phyloP scores from a whole-genome alignment of 2,797 vertebrate genomes.

The Chanos chanos region DNA sequence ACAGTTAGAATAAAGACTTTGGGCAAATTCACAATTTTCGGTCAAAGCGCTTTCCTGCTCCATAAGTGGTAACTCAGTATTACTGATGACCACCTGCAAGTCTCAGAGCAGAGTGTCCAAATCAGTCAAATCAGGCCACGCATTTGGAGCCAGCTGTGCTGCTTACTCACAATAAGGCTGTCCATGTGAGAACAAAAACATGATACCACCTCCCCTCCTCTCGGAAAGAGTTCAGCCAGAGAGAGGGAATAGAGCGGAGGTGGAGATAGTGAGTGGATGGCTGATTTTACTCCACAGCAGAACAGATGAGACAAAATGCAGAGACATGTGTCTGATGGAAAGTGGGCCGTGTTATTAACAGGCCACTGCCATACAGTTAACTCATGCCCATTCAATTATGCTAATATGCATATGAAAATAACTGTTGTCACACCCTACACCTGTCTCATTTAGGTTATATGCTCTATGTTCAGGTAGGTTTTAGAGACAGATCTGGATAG shows the following conservation, averaged over 20 bases:
- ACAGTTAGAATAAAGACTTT: too few species aligned
- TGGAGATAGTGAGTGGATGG: not conserved
- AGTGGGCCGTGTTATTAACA: constrained; percentile 52
- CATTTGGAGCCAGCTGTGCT: too few species aligned
- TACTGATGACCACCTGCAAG: too few species aligned
- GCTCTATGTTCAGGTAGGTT: constrained; percentile 27
- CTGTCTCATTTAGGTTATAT: constrained; percentile 55
- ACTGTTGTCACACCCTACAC: constrained; percentile 52
- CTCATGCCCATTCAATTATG: constrained; percentile 67
- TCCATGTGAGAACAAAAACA: too few species aligned
- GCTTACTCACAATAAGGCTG: too few species aligned
- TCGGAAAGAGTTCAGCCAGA: not conserved
- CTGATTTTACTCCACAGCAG: constrained; percentile 18
- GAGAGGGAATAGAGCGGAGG: not conserved
- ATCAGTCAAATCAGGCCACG: too few species aligned
- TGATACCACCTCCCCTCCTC: not conserved
- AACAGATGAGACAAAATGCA: constrained; percentile 24
- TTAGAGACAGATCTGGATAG: constrained; percentile 8
- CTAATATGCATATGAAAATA: constrained; percentile 65
- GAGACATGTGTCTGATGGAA: constrained; percentile 15
- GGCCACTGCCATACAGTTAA: constrained; percentile 56
- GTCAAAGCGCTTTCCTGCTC: not conserved
- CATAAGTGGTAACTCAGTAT: not conserved
- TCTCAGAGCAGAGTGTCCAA: too few species aligned
- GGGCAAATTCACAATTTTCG: too few species aligned